These are phyloP conservation scores for Phyllostomus hastatus DNA, from an alignment of 2,113 vertebrate species.

Conservation along the genomic window DNA sequence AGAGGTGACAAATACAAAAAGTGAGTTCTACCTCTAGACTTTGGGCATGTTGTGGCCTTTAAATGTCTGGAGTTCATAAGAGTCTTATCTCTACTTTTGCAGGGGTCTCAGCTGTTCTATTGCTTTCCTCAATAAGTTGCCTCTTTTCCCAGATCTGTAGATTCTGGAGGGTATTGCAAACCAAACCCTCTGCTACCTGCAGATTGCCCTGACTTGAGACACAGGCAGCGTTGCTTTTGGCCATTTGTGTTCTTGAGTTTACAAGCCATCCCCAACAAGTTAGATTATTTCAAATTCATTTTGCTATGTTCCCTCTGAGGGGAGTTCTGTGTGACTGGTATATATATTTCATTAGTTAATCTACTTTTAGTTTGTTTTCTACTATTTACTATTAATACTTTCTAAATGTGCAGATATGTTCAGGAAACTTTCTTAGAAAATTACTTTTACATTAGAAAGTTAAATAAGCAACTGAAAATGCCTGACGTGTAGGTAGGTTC, in stretches of 20 bases:
- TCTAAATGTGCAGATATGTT: not conserved
- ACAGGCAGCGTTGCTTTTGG: not conserved
- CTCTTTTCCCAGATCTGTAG: not conserved
- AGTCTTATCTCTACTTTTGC: not conserved
- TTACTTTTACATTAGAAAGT: not conserved
- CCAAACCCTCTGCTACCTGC: not conserved
- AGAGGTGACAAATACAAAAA: not conserved
- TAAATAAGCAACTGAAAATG: not conserved
- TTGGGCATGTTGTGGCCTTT: not conserved
- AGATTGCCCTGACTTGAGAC: not conserved
- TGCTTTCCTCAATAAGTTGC: not conserved
- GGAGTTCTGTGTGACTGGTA: not conserved
- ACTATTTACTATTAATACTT: not conserved
- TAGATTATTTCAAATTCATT: not conserved
- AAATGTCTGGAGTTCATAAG: not conserved
- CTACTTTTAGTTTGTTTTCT: not conserved
- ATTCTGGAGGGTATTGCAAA: not conserved
- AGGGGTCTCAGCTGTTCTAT: not conserved
- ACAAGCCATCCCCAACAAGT: not conserved
- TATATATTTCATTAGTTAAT: not conserved
- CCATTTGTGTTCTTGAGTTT: not conserved
- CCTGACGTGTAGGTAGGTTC: not conserved
- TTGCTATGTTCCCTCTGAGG: not conserved
- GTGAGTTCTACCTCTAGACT: not conserved
- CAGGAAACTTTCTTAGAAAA: not conserved